Evolutionary conservation across 64 coral and sea anemone genomes (phyloP).

Genomic region (Pocillopora verrucosa): DNA sequence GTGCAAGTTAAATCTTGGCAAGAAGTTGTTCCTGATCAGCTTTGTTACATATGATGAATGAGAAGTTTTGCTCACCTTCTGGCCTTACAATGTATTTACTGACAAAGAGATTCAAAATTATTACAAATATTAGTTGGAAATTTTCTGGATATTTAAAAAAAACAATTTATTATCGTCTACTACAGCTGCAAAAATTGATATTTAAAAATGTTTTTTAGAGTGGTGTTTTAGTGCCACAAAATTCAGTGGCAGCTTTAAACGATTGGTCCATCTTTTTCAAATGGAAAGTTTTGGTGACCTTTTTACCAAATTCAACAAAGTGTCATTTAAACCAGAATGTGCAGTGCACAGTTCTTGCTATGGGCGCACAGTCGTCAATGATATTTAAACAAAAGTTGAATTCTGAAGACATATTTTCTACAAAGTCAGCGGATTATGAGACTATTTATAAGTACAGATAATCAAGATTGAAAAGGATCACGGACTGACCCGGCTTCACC

Average conservation of each 20-base stretch:
- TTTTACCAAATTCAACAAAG: slow-evolving; percentile 21
- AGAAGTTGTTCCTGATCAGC: background rate
- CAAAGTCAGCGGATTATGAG: background rate
- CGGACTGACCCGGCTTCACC: background rate
- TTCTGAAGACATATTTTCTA: slow-evolving; percentile 38
- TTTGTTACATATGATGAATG: background rate
- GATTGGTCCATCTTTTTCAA: background rate
- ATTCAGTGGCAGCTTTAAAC: slow-evolving; percentile 5
- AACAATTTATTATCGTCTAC: background rate
- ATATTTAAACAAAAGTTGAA: slow-evolving; percentile 24
- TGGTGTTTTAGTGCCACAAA: slow-evolving; percentile 13
- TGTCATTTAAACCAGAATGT: background rate
- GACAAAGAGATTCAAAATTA: background rate
- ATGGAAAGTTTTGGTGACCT: slow-evolving; percentile 21
- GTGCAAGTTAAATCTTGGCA: background rate
- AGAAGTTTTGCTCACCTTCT: background rate
- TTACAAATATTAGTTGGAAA: slow-evolving; percentile 17
- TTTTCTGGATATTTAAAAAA: slow-evolving; percentile 9
- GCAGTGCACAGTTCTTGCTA: slow-evolving; percentile 12
- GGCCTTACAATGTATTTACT: too few relatives aligned
- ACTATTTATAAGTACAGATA: background rate
- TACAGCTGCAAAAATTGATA: background rate
- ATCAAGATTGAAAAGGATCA: background rate
- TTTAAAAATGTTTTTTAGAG: background rate
- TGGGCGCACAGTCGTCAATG: slow-evolving; percentile 1